phyloP scores from a whole-genome alignment of 2,113 vertebrate species.

The Leptocoma aspasia region DNA sequence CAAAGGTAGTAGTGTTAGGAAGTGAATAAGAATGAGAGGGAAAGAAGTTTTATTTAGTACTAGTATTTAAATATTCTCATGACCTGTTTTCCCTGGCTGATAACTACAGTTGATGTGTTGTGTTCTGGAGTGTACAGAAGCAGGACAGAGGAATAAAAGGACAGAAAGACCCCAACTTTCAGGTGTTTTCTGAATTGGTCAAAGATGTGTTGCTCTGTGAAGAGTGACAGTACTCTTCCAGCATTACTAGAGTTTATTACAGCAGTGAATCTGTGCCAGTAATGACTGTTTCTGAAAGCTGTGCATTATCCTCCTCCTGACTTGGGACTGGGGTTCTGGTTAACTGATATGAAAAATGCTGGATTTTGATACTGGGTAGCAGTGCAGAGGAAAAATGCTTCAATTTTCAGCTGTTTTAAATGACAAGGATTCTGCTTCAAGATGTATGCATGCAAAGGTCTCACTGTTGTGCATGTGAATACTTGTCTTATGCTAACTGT shows the following conservation, averaged over 20 bases:
- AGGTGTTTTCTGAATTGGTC: not conserved
- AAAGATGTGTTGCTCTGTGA: not conserved
- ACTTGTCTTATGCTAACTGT: not conserved
- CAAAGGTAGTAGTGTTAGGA: not conserved
- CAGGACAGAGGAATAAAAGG: not conserved
- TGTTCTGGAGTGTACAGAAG: not conserved
- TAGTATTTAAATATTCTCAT: not conserved
- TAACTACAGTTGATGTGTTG: not conserved
- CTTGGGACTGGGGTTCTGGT: not conserved
- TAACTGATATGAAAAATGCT: not conserved
- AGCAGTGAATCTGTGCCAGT: not conserved
- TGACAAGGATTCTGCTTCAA: not conserved
- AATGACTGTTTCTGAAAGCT: not conserved
- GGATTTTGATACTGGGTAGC: not conserved
- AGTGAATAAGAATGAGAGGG: not conserved
- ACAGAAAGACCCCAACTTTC: not conserved
- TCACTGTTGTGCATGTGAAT: not conserved
- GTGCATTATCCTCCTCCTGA: not conserved
- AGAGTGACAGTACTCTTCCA: not conserved
- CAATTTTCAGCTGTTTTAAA: not conserved
- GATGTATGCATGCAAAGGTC: not conserved
- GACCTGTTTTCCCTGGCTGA: not conserved
- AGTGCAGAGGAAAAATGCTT: not conserved
- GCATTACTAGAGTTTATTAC: not conserved
- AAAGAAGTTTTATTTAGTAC: not conserved